Conservation (phyloP, 2,113 vertebrate species). For the Anhinga anhinga region DNA sequence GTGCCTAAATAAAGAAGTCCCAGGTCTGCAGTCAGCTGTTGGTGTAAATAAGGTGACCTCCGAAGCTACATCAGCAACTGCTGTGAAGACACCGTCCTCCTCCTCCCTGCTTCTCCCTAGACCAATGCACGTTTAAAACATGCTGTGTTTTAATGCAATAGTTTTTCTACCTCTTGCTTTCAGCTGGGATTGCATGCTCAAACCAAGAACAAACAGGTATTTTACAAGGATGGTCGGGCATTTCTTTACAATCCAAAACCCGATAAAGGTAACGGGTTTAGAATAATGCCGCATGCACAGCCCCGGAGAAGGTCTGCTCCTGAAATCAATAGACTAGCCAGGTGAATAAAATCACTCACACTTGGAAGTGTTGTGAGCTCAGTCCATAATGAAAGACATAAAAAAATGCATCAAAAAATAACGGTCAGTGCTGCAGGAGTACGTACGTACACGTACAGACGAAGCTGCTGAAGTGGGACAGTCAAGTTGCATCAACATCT, state of each 20-base stretch:
- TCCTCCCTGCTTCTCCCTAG: background rate
- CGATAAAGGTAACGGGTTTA: background rate
- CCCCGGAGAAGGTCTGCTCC: background rate
- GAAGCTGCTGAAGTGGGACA: background rate
- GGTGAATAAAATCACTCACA: background rate
- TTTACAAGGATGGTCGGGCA: background rate
- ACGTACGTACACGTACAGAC: fast-evolving
- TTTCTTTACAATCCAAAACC: background rate
- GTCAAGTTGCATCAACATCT: background rate
- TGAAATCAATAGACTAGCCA: background rate
- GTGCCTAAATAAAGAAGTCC: background rate
- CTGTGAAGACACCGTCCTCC: background rate
- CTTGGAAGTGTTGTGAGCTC: background rate
- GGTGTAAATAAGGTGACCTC: background rate
- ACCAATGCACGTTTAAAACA: fast-evolving
- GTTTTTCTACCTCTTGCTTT: background rate
- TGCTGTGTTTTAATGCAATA: fast-evolving
- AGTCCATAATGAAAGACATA: background rate
- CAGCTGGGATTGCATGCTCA: background rate
- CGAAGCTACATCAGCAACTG: background rate
- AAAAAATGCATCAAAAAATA: background rate
- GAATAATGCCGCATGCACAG: background rate
- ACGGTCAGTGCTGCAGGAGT: background rate
- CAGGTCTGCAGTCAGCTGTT: background rate
- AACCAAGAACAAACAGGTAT: background rate